A percentile compares a stretch with the other conserved stretches of the same genome.
Conservation (phyloP, 2,888 invertebrate genomes). For the Volucella inflata region DNA sequence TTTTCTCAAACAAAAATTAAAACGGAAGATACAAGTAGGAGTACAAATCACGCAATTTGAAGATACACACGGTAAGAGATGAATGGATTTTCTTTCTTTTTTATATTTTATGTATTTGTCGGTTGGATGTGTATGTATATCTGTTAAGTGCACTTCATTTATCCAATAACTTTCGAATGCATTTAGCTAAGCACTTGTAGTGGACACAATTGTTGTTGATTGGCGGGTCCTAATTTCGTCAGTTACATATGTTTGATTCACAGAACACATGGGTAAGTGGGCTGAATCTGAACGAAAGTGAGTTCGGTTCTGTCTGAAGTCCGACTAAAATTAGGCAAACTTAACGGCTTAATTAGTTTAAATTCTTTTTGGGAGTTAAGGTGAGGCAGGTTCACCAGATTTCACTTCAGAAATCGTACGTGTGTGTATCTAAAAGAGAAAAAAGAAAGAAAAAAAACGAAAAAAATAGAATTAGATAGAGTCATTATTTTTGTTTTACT, state of each 20-base stretch:
- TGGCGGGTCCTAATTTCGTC: constrained; percentile 27
- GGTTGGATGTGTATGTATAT: background rate
- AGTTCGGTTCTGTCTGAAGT: constrained; percentile 1
- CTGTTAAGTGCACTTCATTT: constrained; percentile 32
- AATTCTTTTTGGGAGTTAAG: background rate
- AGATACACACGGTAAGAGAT: background rate
- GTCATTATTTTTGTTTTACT: constrained; percentile 52
- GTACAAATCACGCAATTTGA: constrained; percentile 45
- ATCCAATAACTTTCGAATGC: constrained; percentile 44
- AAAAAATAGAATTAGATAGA: constrained; percentile 12
- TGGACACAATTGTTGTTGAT: constrained; percentile 12
- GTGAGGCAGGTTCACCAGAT: constrained; percentile 28
- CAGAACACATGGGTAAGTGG: background rate
- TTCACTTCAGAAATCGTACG: constrained; percentile 48
- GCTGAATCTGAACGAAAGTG: constrained; percentile 36
- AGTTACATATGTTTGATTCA: constrained; percentile 15
- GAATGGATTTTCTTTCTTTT: constrained; percentile 9
- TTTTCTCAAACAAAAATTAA: constrained; percentile 15
- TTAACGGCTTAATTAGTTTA: constrained; percentile 46
- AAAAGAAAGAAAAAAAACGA: constrained; percentile 19
- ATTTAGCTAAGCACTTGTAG: background rate
- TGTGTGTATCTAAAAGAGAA: constrained; percentile 42
- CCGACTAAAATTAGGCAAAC: constrained; percentile 23
- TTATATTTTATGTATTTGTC: background rate
- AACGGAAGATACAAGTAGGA: constrained; percentile 26